Conservation (phyloP, 1,140 invertebrate genomes). For the Drosophila athabasca region DNA sequence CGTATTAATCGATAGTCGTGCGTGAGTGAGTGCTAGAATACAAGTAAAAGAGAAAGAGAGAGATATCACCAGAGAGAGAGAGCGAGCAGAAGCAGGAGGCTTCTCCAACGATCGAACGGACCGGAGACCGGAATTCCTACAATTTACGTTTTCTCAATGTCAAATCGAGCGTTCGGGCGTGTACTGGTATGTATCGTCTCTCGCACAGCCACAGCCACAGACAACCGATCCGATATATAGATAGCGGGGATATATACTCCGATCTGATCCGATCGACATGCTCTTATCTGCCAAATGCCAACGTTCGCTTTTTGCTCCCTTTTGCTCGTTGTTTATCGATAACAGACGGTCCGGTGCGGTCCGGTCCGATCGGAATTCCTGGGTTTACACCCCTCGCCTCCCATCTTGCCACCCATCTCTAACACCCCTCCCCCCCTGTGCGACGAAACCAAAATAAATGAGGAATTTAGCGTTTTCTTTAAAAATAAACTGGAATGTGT, state of each 20-base stretch:
- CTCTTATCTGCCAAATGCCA: constrained; percentile 54
- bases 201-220: not conserved
- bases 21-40: constrained; percentile 13
- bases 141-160: constrained; percentile 75
- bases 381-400: constrained; percentile 12
- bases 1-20: constrained; percentile 32
- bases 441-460: constrained; percentile 63
- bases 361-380: constrained; percentile 43
- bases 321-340: constrained; percentile 56
- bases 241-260: constrained; percentile 3
- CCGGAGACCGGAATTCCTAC: constrained; percentile 52
- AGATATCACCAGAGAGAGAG: too few species aligned
- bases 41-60: too few species aligned
- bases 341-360: constrained; percentile 40
- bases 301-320: constrained; percentile 33
- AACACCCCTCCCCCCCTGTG: not conserved
- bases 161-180: constrained; percentile 68
- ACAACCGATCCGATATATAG: too few species aligned
- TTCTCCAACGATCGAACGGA: not conserved
- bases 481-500: constrained; percentile 81
- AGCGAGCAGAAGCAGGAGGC: too few species aligned
- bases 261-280: not conserved
- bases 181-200: constrained; percentile 66
- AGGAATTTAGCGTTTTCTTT: constrained; percentile 76
- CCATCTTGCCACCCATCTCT: not conserved